A percentile compares a stretch with the other conserved stretches of the same genome.
These are phyloP conservation scores for Drosophila mimica DNA, from an alignment of 2,888 invertebrate genomes.

Conservation along the genomic window DNA sequence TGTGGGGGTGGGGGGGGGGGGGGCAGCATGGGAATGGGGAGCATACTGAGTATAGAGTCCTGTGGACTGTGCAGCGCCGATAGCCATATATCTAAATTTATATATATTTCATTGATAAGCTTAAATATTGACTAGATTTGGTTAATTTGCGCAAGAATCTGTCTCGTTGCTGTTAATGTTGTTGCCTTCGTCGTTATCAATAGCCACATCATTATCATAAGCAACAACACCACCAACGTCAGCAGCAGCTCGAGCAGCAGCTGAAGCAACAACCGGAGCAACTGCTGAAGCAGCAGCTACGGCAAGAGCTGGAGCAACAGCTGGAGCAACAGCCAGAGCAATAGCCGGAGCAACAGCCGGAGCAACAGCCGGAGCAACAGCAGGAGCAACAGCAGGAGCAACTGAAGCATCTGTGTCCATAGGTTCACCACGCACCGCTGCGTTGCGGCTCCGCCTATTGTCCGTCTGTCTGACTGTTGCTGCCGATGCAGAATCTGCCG, in stretches of 20 bases:
- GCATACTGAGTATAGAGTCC: constrained; percentile 6
- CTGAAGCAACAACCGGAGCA: not conserved
- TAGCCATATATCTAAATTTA: constrained; percentile 2
- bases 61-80: constrained; percentile 21
- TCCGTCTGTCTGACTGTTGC: not conserved
- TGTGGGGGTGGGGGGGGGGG: too few relatives aligned
- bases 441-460: constrained; percentile 6
- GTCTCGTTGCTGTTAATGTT: constrained; percentile 6
- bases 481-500: constrained; percentile 6
- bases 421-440: not conserved
- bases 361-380: constrained; percentile 1
- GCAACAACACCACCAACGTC: not conserved
- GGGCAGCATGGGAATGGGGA: not conserved
- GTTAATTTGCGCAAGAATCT: constrained; percentile 29
- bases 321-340: too few relatives aligned
- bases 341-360: constrained; percentile 4
- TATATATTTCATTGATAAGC: constrained; percentile 18
- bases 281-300: not conserved
- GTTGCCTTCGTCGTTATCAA: not conserved
- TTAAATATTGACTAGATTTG: constrained; percentile 38
- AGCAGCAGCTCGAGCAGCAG: not conserved
- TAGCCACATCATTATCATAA: not conserved
- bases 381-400: constrained; percentile 10
- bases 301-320: not conserved
- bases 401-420: constrained; percentile 14